Conservation (phyloP, 2,888 invertebrate genomes). For the Trissolcus japonicus region DNA sequence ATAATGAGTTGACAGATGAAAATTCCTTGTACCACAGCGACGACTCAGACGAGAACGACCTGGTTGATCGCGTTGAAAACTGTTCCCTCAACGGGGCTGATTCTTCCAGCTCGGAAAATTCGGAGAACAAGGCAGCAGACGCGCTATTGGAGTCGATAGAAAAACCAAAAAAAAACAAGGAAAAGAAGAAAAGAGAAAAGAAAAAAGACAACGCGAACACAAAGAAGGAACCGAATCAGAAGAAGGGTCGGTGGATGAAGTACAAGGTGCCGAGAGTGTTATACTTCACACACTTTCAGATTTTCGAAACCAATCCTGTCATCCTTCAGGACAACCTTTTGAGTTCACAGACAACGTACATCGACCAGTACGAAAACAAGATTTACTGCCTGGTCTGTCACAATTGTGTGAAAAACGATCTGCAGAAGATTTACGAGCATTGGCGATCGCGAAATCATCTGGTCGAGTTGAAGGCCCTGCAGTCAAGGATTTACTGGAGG, state of each 20-base stretch:
- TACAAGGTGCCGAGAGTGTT: constrained; percentile 5
- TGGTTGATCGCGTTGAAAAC: neutral
- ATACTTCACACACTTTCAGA: neutral
- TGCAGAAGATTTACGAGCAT: constrained; percentile 47
- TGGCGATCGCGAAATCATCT: constrained; percentile 36
- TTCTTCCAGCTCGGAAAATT: neutral
- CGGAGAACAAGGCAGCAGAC: too few species aligned
- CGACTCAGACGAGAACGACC: too few species aligned
- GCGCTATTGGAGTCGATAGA: too few species aligned
- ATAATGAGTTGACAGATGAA: too few species aligned
- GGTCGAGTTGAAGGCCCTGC: neutral
- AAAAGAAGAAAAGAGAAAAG: neutral
- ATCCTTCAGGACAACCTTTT: neutral
- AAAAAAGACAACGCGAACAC: neutral
- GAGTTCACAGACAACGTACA: constrained; percentile 12
- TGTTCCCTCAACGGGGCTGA: neutral
- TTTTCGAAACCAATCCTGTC: neutral
- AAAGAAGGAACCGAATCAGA: neutral
- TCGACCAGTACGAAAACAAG: neutral
- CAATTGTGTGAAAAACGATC: constrained; percentile 1
- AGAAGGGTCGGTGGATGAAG: neutral
- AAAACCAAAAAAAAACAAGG: too few species aligned
- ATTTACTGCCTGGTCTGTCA: constrained; percentile 37
- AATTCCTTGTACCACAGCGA: too few species aligned
- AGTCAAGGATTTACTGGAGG: constrained; percentile 5